These are phyloP conservation scores for Sebastiscus tertius DNA, from an alignment of 2,797 vertebrate genomes.

Conservation along the genomic window DNA sequence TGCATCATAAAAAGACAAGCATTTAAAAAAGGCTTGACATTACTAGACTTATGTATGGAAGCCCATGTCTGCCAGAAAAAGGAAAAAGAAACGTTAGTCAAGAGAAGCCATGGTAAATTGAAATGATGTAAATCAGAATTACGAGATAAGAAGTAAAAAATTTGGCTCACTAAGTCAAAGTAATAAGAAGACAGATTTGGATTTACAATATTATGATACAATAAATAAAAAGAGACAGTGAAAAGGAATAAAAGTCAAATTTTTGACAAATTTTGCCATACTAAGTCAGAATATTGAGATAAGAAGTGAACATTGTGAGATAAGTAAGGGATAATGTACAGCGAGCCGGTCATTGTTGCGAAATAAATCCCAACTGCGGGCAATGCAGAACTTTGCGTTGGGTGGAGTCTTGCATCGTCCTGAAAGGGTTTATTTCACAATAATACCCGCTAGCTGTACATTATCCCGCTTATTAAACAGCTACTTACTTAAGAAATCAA, in stretches of 20 bases:
- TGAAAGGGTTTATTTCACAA: no score
- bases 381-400: no score
- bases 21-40: not conserved
- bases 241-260: not conserved
- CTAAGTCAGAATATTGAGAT: not conserved
- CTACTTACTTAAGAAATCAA: no score
- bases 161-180: not conserved
- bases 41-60: not conserved
- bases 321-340: no score
- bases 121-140: not conserved
- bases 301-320: not conserved
- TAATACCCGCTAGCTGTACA: no score
- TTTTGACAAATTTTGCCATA: no score
- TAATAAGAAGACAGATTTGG: not conserved
- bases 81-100: not conserved
- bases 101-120: not conserved
- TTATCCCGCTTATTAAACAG: no score
- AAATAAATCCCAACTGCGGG: no score
- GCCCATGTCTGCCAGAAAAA: not conserved
- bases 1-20: not conserved
- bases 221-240: no score
- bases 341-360: no score
- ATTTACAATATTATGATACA: no score
- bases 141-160: not conserved
- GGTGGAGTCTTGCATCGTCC: no score